Conservation (phyloP, 35 echinoderm and acorn worm genomes). For the Heliocidaris erythrogramma region DNA sequence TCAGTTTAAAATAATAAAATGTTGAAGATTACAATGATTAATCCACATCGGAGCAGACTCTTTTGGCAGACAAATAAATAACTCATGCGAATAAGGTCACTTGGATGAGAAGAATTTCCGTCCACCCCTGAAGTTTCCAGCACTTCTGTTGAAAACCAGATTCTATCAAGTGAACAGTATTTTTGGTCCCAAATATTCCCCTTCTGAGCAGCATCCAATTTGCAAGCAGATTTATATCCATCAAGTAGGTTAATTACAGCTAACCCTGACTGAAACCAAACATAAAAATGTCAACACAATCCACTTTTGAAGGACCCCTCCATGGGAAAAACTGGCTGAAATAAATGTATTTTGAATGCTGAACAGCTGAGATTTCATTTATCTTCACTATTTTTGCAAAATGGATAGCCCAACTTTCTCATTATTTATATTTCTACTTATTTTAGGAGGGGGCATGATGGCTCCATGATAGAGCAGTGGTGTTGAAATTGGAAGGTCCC, state of each 20-base stretch:
- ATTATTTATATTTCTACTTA: too few species aligned
- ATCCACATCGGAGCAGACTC: too few species aligned
- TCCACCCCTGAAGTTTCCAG: neutral
- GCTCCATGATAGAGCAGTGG: too few species aligned
- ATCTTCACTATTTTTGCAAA: neutral
- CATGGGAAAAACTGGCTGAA: neutral
- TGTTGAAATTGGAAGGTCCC: too few species aligned
- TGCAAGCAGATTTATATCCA: neutral
- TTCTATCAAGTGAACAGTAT: neutral
- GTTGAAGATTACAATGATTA: too few species aligned
- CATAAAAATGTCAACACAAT: neutral
- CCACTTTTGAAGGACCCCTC: neutral
- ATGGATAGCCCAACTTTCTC: too few species aligned
- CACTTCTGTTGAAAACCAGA: neutral
- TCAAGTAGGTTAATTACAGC: neutral
- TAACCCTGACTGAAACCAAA: conserved; percentile 1
- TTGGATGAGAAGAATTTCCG: neutral
- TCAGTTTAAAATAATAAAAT: too few species aligned
- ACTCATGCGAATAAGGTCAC: neutral
- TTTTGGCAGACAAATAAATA: too few species aligned
- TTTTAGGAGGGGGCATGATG: too few species aligned
- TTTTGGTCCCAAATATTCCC: neutral
- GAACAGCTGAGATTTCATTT: neutral
- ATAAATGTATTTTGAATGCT: neutral
- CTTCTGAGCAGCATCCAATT: neutral